These are phyloP conservation scores for Lontra canadensis DNA, from an alignment of 2,113 vertebrate species.

Conservation along the genomic window DNA sequence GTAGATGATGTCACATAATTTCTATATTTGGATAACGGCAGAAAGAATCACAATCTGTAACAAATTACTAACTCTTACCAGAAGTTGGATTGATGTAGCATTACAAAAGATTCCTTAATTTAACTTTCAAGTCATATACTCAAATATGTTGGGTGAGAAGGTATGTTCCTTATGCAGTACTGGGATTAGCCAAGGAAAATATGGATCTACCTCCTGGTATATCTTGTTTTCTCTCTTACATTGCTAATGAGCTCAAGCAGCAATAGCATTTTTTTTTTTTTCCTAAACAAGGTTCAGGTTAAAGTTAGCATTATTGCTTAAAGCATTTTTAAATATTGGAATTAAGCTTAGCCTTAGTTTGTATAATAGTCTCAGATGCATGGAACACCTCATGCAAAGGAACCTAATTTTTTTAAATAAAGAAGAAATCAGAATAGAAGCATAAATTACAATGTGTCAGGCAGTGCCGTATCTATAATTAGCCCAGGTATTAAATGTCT, in stretches of 20 bases:
- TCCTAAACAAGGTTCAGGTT: background rate
- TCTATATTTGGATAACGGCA: background rate
- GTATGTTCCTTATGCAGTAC: background rate
- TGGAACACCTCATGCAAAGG: slow-evolving; percentile 26
- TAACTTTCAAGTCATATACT: background rate
- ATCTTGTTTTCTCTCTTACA: background rate
- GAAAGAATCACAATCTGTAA: background rate
- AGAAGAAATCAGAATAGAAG: slow-evolving; percentile 65
- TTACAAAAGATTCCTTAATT: background rate
- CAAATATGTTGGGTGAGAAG: too few relatives aligned
- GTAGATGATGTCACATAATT: background rate
- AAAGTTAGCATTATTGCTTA: background rate
- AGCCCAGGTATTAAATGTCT: slow-evolving; percentile 66
- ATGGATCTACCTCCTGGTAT: background rate
- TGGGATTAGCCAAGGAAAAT: background rate
- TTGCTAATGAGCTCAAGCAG: background rate
- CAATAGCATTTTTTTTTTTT: background rate
- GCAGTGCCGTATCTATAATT: slow-evolving; percentile 63
- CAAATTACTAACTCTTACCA: background rate
- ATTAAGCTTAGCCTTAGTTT: slow-evolving; percentile 46
- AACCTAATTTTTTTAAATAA: slow-evolving; percentile 69
- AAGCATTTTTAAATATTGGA: slow-evolving; percentile 51
- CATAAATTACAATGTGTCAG: slow-evolving; percentile 66
- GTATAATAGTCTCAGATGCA: background rate
- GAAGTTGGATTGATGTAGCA: background rate